These are phyloP conservation scores for Acanthacorydalis orientalis DNA, from an alignment of 2,888 invertebrate species.

Conservation along the genomic window DNA sequence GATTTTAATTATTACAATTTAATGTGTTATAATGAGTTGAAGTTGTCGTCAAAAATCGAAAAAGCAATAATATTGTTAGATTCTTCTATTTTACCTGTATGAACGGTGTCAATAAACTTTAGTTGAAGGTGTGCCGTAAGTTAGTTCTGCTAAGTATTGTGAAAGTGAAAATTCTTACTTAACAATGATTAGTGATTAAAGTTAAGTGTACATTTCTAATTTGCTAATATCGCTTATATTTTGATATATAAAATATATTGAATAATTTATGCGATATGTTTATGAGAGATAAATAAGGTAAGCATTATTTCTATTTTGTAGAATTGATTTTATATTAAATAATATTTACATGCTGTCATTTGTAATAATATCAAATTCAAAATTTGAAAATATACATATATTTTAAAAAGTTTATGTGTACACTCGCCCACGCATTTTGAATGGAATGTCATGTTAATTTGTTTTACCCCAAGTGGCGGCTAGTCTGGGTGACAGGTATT, in stretches of 20 bases:
- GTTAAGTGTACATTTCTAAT: too few species aligned
- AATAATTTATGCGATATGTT: too few species aligned
- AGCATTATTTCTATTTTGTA: too few species aligned
- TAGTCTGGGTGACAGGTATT: slow-evolving; percentile 21
- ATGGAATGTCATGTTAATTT: not conserved
- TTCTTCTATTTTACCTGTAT: slow-evolving; percentile 18
- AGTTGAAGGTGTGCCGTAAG: slow-evolving; percentile 25
- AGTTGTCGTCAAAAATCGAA: not conserved
- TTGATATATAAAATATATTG: too few species aligned
- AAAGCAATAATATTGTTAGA: slow-evolving; percentile 7
- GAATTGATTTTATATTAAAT: too few species aligned
- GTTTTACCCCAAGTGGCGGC: too few species aligned
- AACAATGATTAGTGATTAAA: slow-evolving; percentile 10
- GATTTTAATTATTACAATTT: not conserved
- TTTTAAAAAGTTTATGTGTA: not conserved
- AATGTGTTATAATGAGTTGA: not conserved
- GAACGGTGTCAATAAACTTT: slow-evolving; percentile 27
- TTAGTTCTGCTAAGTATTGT: slow-evolving; percentile 18
- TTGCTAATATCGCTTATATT: too few species aligned
- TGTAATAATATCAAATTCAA: too few species aligned
- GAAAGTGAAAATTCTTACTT: slow-evolving; percentile 27
- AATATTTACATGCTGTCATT: too few species aligned
- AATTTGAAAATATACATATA: too few species aligned
- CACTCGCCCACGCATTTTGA: not conserved
- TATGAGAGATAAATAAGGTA: not conserved